Base-by-base conservation (phyloP, 2,113 vertebrate genomes). In the Campylorhamphus procurvoides region DNA sequence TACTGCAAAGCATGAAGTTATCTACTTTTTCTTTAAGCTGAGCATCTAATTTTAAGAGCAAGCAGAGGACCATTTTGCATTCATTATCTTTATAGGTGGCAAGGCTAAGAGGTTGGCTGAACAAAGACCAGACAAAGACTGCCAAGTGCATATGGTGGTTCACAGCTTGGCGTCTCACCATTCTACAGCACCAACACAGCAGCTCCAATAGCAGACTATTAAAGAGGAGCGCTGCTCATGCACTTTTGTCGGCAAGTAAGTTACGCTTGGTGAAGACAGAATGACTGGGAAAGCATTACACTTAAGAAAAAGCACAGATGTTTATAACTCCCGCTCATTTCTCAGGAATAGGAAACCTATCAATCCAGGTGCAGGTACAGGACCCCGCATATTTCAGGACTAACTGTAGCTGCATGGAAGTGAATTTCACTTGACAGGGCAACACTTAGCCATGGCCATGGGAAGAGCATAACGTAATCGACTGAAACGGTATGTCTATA, bases 91-190 rank as follows among this genome's bases (percentile, higher is more conserved):
- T 97, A 91, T 97, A 97, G 97, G 97, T 97, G 97, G 97, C 96
- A 97, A 97, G 96, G 96, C 97, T 97, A 97, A 96, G 96, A 97
- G 97, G 97, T 95, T 97, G 97, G 97, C 97, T 97, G 97, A 97
- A 97, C 97, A 97, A 97, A 97, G 97, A 97, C 96, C 96, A 97
- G 97, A 97, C 97, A 97, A 96, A 97, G 97, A 97, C 96, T 97
- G 97, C 97, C 97, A 97, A 97, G 97, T 97, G 96, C 97, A 97
- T 98, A 98, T 97, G 97, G 97, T 96, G 97, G 96, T 87, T 97
- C 97, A 97, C 97, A 98, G 97, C 97, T 97, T 98, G 97, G 97
- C 16, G 84, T 88, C 97, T 80, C 97, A 94, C 97, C 97, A 97
- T 96, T 94, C 97, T 94, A 86, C 96, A 95, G 96, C 96, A 97